Evolutionary conservation across 2,888 invertebrate genomes (phyloP), one percentile per base, ranked within the genome.

Genomic region (Leptopterna dolabrata): DNA sequence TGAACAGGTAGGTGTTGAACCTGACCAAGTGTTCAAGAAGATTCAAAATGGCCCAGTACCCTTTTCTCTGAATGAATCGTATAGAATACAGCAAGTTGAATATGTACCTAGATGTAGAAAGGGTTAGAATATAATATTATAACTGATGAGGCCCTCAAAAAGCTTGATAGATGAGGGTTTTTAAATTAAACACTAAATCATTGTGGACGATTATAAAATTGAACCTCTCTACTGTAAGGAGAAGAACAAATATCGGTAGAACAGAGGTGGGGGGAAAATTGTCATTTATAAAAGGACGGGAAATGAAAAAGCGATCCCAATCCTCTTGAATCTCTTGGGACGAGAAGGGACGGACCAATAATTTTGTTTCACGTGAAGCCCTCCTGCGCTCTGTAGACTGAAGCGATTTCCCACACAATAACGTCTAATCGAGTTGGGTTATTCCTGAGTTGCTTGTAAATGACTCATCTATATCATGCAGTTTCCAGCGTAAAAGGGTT

Each of bases 381-480:
- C 76, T 24, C 85, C 27, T 85, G 30, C 84, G 71, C 85, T 85
- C 41, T 30, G 63, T 27, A 85, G 45, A 73, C 73, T 73, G 85
- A 85, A 73, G 76, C 85, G 85, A 85, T 85, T 82, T 45, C 85
- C 71, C 73, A 45, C 71, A 85, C 85, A 85, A 85, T 85, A 76
- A 85, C 41, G 85, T n/a, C 73, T 85, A 85, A 85, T 85, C 85
- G 85, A 85, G 85, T 85, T 85, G 45, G 51, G 51, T n/a, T 27
- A 81, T 30, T 63, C 63, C 70, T 43, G n/a, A 73, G 73, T 24
- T 45, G 43, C 41, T 85, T 85, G 85, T 85, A 85, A 85, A 85
- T 85, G 85, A 85, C 85, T 85, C 85, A 85, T 85, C 85, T 85
- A 85, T 85, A 85, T 85, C 85, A 85, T 85, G 85, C 71, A 73